Conservation (phyloP, 2,888 invertebrate genomes). For the Autographa pulchrina region DNA sequence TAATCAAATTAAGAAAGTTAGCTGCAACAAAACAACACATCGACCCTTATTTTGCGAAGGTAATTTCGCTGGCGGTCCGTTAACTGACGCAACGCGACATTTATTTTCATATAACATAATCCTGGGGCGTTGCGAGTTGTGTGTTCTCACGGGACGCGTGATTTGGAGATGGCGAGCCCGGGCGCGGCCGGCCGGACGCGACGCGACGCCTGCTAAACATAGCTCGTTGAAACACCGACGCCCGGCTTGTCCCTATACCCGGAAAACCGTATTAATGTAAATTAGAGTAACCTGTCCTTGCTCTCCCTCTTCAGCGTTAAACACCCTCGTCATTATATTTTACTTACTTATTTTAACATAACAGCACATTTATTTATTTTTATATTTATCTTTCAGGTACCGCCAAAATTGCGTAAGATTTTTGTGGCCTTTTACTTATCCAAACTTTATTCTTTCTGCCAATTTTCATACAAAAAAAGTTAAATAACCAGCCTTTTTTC, state of each 20-base stretch:
- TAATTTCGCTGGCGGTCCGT: conserved; percentile 76
- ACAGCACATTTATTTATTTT: conserved; percentile 32
- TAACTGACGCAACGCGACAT: conserved; percentile 79
- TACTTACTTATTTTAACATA: conserved; percentile 39
- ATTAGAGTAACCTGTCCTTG: conserved; percentile 75
- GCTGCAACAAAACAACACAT: conserved; percentile 74
- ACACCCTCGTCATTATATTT: conserved; percentile 49
- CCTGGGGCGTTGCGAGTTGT: conserved; percentile 79
- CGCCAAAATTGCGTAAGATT: conserved; percentile 30
- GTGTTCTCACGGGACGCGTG: conserved; percentile 78
- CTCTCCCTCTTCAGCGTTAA: conserved; percentile 68
- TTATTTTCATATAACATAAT: conserved; percentile 87
- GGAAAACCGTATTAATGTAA: conserved; percentile 81
- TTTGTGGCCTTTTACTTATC: conserved; percentile 12
- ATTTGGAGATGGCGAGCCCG: conserved; percentile 70
- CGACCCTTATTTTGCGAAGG: conserved; percentile 78
- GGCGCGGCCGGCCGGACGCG: conserved; percentile 49
- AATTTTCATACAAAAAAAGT: background rate
- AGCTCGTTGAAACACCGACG: conserved; percentile 53
- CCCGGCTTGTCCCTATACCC: conserved; percentile 70
- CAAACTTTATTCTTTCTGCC: background rate
- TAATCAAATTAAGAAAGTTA: conserved; percentile 82
- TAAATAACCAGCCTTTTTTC: background rate
- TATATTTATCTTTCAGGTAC: conserved; percentile 32
- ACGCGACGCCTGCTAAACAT: conserved; percentile 50